A percentile compares a stretch with the other conserved stretches of the same genome.
Evolutionary conservation across 2,888 invertebrate species (phyloP).

Genomic region (Drosophila conformis): DNA sequence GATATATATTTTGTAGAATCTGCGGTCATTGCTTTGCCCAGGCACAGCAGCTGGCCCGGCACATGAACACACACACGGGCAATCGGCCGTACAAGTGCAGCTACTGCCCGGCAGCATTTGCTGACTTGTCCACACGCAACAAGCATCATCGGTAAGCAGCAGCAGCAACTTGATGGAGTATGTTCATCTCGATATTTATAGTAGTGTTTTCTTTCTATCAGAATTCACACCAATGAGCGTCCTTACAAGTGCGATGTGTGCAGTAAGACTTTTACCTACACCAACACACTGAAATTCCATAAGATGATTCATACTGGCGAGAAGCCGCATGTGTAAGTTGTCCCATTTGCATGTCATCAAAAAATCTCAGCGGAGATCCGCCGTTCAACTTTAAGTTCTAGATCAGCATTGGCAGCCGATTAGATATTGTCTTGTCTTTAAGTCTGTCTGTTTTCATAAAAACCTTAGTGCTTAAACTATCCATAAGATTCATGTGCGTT

Average conservation of each 20-base stretch:
- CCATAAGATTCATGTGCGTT: background rate
- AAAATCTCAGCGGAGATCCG: background rate
- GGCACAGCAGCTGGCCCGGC: constrained; percentile 83
- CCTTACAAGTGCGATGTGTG: constrained; percentile 83
- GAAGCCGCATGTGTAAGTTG: constrained; percentile 82
- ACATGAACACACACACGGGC: constrained; percentile 85
- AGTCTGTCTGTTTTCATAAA: background rate
- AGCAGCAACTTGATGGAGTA: background rate
- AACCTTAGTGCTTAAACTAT: background rate
- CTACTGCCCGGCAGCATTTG: constrained; percentile 84
- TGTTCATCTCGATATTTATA: background rate
- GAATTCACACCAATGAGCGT: constrained; percentile 83
- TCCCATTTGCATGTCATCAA: background rate
- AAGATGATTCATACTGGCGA: constrained; percentile 84
- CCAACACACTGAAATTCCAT: constrained; percentile 83
- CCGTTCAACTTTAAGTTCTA: background rate
- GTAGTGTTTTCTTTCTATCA: constrained; percentile 19
- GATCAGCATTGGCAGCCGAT: background rate
- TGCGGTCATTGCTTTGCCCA: constrained; percentile 84
- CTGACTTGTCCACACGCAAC: constrained; percentile 84
- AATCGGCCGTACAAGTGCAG: constrained; percentile 84
- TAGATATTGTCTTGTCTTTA: background rate
- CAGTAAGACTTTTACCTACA: constrained; percentile 83
- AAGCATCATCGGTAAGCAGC: constrained; percentile 83
- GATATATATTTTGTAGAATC: constrained; percentile 66